Base-by-base conservation (phyloP, 1,140 invertebrate genomes). In the Drosophila kanapiae region DNA sequence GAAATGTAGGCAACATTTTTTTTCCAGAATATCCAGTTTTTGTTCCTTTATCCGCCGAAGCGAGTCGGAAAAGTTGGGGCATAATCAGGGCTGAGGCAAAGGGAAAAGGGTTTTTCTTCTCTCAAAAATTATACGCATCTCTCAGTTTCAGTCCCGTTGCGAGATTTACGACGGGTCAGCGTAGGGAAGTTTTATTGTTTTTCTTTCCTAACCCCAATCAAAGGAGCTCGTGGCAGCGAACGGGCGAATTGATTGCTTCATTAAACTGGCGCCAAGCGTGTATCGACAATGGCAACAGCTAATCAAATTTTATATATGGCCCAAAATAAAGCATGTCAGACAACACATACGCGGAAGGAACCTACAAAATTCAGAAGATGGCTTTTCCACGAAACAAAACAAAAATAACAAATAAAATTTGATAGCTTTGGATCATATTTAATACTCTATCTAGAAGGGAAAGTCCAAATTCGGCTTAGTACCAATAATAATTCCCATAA, bases 161-260 rank as follows among this genome's bases (percentile, higher is more conserved):
- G 74, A 84, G 84, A 87, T 87, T 87, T 90, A 87, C 84, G 84
- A 87, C 68, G 85, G 85, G 84, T 87, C 84, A 87, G 75, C 74
- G 56, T 38, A 27, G 35, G 77, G 49, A 82, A 78, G 78, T 90
- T 82, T 88, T 87, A 88, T 87, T 87, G 80, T 83, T 78, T 56
- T 82, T 67, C 68, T 16, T 31, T 48, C 37, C 56, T 37, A 57
- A 61, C 57, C 56, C 64, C 75, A 68, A 77, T 77, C 53, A 59
- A 49, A 68, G 31, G 6, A 47, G 62, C 40, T 69, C 18, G 65
- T 13, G 37, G 49, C 37, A 31, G 11, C 11, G 27, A 67, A 31
- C 49, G 45, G 23, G 33, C 47, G 70, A 57, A 69, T 69, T 77
- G 57, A 78, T 68, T 78, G 75, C 75, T 77, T 77, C 74, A 77